Evolutionary conservation across 2,113 vertebrate species (phyloP).

Genomic region (Caranx ignobilis): DNA sequence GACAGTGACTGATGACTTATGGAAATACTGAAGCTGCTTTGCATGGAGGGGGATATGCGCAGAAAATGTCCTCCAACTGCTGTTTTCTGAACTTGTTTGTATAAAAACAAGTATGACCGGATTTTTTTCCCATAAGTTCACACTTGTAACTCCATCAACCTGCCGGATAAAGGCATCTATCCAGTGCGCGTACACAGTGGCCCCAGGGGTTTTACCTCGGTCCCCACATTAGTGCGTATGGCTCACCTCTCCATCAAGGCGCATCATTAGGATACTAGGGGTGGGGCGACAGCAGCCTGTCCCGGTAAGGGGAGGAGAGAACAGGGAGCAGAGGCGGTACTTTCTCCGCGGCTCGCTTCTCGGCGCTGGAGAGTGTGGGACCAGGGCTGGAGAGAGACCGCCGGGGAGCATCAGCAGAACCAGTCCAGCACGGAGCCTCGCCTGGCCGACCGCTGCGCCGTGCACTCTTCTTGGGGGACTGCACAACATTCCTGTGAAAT

Average conservation of each 20-base stretch:
- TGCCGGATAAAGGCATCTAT: background rate
- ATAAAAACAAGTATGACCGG: background rate
- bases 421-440: slow-evolving; percentile 86
- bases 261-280: slow-evolving; percentile 81
- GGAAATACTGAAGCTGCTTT: slow-evolving; percentile 50
- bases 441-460: slow-evolving; percentile 85
- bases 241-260: slow-evolving; percentile 74
- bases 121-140: background rate
- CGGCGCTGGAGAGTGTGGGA: slow-evolving; percentile 84
- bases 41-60: slow-evolving; percentile 33
- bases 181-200: slow-evolving; percentile 32
- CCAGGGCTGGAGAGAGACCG: slow-evolving; percentile 87
- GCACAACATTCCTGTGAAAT: slow-evolving; percentile 92
- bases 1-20: slow-evolving; percentile 32
- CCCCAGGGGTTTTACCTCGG: slow-evolving; percentile 25
- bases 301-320: slow-evolving; percentile 90
- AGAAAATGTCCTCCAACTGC: slow-evolving; percentile 13
- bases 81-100: background rate
- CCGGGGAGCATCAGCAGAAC: slow-evolving; percentile 83
- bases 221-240: slow-evolving; percentile 36
- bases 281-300: slow-evolving; percentile 82
- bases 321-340: slow-evolving; percentile 89
- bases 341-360: slow-evolving; percentile 83
- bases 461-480: slow-evolving; percentile 90
- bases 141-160: slow-evolving; percentile 1